Conservation (phyloP, 1,140 invertebrate species). For the Drosophila chauvacae region DNA sequence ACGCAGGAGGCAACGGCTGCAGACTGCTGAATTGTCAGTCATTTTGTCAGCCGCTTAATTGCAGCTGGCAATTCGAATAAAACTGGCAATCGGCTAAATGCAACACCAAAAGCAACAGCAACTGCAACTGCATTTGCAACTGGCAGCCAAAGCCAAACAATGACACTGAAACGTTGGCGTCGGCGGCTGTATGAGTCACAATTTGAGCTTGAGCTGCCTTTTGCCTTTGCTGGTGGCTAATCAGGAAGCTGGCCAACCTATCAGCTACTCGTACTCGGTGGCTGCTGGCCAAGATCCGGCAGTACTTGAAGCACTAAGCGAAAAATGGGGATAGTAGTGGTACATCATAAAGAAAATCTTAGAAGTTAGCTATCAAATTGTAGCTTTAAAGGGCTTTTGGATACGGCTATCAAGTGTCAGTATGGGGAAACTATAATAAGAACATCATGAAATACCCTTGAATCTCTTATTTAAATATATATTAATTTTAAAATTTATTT, state of each 20-base stretch:
- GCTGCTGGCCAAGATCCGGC: conserved; percentile 30
- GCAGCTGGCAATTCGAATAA: conserved; percentile 71
- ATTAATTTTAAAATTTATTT: not conserved
- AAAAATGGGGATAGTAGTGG: not conserved
- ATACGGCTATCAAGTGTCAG: not conserved
- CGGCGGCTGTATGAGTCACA: conserved; percentile 48
- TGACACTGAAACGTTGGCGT: conserved; percentile 73
- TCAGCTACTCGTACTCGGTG: conserved; percentile 27
- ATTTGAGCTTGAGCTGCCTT: conserved; percentile 36
- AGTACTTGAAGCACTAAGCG: conserved; percentile 5
- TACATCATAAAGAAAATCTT: not conserved
- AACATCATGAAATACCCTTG: no score
- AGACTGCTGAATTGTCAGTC: conserved; percentile 72
- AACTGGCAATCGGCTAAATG: conserved; percentile 38
- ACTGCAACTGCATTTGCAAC: conserved; percentile 23
- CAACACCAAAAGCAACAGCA: conserved; percentile 3
- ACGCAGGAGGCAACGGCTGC: conserved; percentile 19
- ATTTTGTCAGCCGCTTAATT: conserved; percentile 82
- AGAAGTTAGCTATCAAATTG: not conserved
- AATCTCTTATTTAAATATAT: not conserved
- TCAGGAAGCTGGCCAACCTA: conserved; percentile 67
- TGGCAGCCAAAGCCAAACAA: conserved; percentile 72
- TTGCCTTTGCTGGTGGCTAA: conserved; percentile 17
- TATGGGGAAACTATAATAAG: not conserved
- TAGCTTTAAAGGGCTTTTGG: not conserved